These are phyloP conservation scores for Silvanus unidentatus DNA, from an alignment of 2,888 invertebrate genomes.

Conservation along the genomic window DNA sequence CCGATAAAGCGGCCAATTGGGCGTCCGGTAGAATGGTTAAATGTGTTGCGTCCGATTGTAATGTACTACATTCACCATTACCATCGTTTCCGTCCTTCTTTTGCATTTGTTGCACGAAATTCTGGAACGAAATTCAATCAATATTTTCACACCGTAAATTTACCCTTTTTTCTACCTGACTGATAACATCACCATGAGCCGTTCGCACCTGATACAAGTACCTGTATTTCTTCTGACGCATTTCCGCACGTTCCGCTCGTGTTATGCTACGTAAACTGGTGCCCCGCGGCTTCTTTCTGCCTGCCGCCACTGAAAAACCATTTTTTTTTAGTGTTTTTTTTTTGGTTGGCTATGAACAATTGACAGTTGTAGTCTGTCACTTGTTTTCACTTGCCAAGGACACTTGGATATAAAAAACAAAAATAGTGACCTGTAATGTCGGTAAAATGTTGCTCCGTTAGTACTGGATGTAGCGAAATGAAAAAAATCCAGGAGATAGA, in stretches of 20 bases:
- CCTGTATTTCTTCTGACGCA: constrained; percentile 77
- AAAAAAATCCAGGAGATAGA: no score
- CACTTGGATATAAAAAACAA: no score
- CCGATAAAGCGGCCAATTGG: constrained; percentile 51
- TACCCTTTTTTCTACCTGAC: constrained; percentile 56
- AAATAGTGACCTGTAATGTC: no score
- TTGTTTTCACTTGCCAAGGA: constrained; percentile 14
- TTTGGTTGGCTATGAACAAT: no score
- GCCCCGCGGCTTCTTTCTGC: constrained; percentile 47
- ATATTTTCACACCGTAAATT: background rate
- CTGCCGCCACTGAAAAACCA: constrained; percentile 41
- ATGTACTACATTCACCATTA: constrained; percentile 62
- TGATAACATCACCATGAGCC: constrained; percentile 84
- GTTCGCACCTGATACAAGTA: constrained; percentile 86
- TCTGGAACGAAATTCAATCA: constrained; percentile 46
- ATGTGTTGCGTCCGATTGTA: constrained; percentile 73
- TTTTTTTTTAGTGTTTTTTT: constrained; percentile 1
- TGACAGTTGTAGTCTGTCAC: background rate
- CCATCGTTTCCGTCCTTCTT: constrained; percentile 56
- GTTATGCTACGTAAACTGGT: constrained; percentile 51
- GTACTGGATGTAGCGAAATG: constrained; percentile 46
- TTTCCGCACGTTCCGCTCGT: constrained; percentile 70
- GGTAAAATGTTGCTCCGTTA: constrained; percentile 44
- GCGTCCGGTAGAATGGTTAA: constrained; percentile 70
- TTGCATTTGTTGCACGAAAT: constrained; percentile 72